Conservation (phyloP, 2,113 vertebrate genomes). For the Sinocyclocheilus rhinocerous region DNA sequence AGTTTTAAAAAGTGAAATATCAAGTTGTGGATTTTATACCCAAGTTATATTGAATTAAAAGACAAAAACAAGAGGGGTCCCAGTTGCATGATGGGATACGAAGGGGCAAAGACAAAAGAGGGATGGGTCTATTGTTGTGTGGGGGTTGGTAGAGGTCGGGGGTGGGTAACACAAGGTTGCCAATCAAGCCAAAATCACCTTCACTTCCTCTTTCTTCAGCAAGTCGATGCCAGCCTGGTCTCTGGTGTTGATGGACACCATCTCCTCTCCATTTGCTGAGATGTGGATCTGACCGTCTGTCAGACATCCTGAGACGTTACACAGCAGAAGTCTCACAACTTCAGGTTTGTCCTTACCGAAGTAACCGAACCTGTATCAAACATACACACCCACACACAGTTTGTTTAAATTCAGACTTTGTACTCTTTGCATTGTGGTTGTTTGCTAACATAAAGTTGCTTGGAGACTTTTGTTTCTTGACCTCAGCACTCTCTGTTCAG, state of each 20-base stretch:
- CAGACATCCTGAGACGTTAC: constrained; percentile 85
- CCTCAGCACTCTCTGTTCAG: constrained; percentile 93
- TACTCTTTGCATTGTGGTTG: not conserved
- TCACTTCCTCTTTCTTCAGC: constrained; percentile 78
- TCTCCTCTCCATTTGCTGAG: constrained; percentile 79
- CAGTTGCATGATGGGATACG: constrained; percentile 40
- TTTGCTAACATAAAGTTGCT: not conserved
- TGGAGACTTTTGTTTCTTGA: constrained; percentile 55
- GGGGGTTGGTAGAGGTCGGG: not conserved
- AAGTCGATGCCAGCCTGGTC: constrained; percentile 79
- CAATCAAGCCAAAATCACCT: constrained; percentile 72
- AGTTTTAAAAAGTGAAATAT: not conserved
- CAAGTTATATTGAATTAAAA: not conserved
- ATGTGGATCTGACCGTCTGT: constrained; percentile 84
- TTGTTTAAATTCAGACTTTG: not conserved
- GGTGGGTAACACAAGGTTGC: not conserved
- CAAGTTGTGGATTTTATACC: not conserved
- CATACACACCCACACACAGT: not conserved
- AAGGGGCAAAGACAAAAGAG: too few species aligned
- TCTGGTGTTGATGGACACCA: constrained; percentile 80
- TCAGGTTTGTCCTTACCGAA: constrained; percentile 82
- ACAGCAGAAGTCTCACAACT: constrained; percentile 84
- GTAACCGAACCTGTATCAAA: constrained; percentile 85
- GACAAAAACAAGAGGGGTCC: not conserved
- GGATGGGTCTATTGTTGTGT: not conserved